Evolutionary conservation across 2,888 invertebrate species (phyloP).

Genomic region (Dorcus parallelipipedus): DNA sequence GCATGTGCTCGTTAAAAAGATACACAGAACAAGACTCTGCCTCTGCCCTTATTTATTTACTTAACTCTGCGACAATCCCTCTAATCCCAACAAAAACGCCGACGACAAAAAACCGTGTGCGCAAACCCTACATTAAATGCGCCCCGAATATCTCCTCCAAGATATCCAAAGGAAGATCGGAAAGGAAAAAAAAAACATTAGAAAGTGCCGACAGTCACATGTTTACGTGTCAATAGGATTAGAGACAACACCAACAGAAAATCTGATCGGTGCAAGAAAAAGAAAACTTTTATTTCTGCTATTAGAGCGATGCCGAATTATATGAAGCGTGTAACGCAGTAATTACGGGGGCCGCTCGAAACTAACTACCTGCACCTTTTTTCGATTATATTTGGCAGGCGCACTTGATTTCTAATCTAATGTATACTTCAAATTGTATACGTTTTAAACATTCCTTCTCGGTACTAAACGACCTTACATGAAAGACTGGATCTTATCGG

Average conservation of each 20-base stretch:
- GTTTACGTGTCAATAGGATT: slow-evolving; percentile 40
- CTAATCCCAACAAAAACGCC: slow-evolving; percentile 24
- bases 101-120: slow-evolving; percentile 16
- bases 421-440: too few relatives aligned
- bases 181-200: too few relatives aligned
- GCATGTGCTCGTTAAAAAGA: neutral
- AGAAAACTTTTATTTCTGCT: neutral
- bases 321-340: slow-evolving; percentile 29
- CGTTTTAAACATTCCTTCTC: too few relatives aligned
- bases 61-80: slow-evolving; percentile 21
- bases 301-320: slow-evolving; percentile 3
- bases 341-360: slow-evolving; percentile 14
- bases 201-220: slow-evolving; percentile 33
- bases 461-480: too few relatives aligned
- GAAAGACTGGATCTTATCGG: too few relatives aligned
- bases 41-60: slow-evolving; percentile 24
- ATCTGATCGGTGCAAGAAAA: slow-evolving; percentile 1
- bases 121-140: slow-evolving; percentile 5
- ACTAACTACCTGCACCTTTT: too few relatives aligned
- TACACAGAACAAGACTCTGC: slow-evolving; percentile 5
- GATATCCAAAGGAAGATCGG: too few relatives aligned
- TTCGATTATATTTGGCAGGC: too few relatives aligned
- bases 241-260: slow-evolving; percentile 14
- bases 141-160: neutral
- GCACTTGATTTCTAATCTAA: too few relatives aligned